Evolutionary conservation across 2,888 invertebrate species (phyloP), one percentile per base, ranked within the genome.

Genomic region (Mythimna loreyi): DNA sequence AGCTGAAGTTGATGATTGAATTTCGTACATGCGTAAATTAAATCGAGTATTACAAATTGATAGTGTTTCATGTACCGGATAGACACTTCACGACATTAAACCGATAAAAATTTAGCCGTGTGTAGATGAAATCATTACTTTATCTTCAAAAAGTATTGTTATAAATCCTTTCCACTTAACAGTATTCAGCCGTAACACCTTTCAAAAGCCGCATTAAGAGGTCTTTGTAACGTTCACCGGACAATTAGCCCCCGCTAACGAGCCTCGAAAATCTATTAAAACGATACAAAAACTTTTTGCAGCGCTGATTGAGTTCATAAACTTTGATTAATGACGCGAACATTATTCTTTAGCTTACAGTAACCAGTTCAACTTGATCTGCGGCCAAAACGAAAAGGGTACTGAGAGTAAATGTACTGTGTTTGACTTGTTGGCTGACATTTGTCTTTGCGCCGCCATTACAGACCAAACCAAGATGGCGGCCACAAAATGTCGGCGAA

Each of bases 281-380:
- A 67, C 72, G 56, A 73, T 64, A 80, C 76, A 80, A 66, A 79
- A 72, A 67, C 69, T 80, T 40, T 75, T 67, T 67, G 56, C 58
- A 71, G 40, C 49, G 49, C 33, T 56, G 56, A 66, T 71, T 63
- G 63, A 75, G 70, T 72, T 69, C 59, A 62, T 45, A 61, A 72
- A 82, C 73, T 80, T 75, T 75, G 79, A 74, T 76, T 64, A 80
- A 80, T 80, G 66, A 70, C 60, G 56, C 60, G 30, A 52, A 69
- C 55, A 65, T 59, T 69, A 57, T 72, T 72, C 68, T 33, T 68
- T 58, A 49, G 50, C 23, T 63, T 9, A 40, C 19, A 13, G n/a
- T 16, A 25, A n/a, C 66, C 75, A 49, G 47, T 36, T 19, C 53
- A 53, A 43, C 33, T 61, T 49, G 75, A 49, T n/a, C 57, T 57